phyloP scores from a whole-genome alignment of 2,888 invertebrate species.

The Melikaiella ostensackeni region DNA sequence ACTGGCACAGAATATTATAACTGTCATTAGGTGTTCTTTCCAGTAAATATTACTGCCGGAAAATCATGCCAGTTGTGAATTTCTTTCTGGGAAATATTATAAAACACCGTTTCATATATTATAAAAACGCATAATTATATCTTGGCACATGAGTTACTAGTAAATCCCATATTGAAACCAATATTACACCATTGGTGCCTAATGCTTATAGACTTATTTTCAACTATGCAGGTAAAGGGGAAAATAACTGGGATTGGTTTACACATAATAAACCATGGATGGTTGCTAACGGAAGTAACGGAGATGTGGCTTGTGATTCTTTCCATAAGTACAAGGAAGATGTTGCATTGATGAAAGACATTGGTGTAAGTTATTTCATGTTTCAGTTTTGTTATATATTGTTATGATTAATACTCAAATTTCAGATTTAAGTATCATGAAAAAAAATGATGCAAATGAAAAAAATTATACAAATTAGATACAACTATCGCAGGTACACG shows the following conservation, averaged over 20 bases:
- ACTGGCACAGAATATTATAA: too few species aligned
- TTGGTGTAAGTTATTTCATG: constrained; percentile 54
- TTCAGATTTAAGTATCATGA: too few species aligned
- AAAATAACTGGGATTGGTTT: constrained; percentile 82
- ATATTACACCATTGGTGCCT: not conserved
- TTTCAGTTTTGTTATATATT: too few species aligned
- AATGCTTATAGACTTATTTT: not conserved
- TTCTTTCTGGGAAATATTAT: too few species aligned
- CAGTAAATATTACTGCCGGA: too few species aligned
- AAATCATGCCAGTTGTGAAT: too few species aligned
- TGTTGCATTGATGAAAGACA: constrained; percentile 52
- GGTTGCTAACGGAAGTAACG: constrained; percentile 80
- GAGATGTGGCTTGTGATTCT: constrained; percentile 84
- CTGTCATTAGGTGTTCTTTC: too few species aligned
- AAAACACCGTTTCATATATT: not conserved
- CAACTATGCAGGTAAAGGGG: constrained; percentile 80
- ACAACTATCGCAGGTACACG: too few species aligned
- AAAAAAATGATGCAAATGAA: too few species aligned
- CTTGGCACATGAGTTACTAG: too few species aligned
- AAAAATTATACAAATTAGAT: too few species aligned
- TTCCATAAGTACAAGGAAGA: constrained; percentile 82
- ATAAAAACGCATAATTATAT: not conserved
- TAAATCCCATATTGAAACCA: not conserved
- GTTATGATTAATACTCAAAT: too few species aligned
- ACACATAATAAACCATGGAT: constrained; percentile 79